phyloP scores from a whole-genome alignment of 2,888 invertebrate genomes.

The Andrena trimmerana region DNA sequence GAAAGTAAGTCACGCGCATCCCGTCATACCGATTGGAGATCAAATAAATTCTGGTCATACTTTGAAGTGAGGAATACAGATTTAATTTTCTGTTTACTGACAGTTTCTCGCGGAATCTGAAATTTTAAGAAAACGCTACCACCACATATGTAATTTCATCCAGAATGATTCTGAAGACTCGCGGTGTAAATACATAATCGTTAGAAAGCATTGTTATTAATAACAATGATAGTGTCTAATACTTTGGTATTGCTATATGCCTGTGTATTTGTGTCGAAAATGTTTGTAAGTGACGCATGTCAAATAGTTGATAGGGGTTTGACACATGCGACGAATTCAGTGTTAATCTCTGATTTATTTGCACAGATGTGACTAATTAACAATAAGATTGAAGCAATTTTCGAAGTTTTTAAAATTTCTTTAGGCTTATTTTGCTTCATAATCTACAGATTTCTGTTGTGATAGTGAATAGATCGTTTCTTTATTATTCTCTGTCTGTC shows the following conservation, averaged over 20 bases:
- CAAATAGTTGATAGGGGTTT: too few relatives aligned
- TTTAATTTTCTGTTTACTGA: not conserved
- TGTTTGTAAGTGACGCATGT: too few relatives aligned
- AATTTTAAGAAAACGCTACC: not conserved
- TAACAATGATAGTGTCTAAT: not conserved
- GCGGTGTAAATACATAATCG: not conserved
- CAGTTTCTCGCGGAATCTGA: not conserved
- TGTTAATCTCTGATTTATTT: too few relatives aligned
- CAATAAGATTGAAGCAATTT: too few relatives aligned
- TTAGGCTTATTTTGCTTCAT: not conserved
- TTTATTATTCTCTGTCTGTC: not conserved
- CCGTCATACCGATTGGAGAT: slow-evolving; percentile 29
- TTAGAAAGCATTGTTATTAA: not conserved
- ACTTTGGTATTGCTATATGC: not conserved
- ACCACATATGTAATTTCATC: not conserved
- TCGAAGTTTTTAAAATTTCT: too few relatives aligned
- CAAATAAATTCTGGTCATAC: not conserved
- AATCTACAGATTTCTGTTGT: not conserved
- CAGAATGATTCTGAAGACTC: not conserved
- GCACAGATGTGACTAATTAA: too few relatives aligned
- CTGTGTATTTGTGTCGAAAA: not conserved
- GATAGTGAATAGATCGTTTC: not conserved
- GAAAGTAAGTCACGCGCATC: slow-evolving; percentile 55
- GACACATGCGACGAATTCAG: too few relatives aligned
- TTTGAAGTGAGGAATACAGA: not conserved